Evolutionary conservation across 2,888 invertebrate genomes (phyloP).

Genomic region (Folsomia manolachei): DNA sequence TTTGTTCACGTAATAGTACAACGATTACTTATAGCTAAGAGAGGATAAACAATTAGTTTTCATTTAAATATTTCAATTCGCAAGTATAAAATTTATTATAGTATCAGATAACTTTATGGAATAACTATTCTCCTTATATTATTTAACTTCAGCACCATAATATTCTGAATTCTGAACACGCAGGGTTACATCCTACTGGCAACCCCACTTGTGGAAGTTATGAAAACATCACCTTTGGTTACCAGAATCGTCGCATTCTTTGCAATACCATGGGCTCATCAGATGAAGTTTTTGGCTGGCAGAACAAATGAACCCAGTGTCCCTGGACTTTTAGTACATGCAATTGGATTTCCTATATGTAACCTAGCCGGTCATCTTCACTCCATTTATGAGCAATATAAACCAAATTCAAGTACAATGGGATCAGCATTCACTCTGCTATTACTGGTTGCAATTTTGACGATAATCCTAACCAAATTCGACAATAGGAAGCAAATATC

Average conservation of each 20-base stretch:
- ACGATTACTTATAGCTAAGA: too few species aligned
- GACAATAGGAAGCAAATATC: background rate
- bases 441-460: background rate
- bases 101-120: too few species aligned
- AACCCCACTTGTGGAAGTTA: conserved; percentile 48
- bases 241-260: conserved; percentile 46
- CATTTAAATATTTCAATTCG: too few species aligned
- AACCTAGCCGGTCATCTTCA: conserved; percentile 34
- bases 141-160: too few species aligned
- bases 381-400: background rate
- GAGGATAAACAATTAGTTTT: too few species aligned
- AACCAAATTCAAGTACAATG: background rate
- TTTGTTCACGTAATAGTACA: too few species aligned
- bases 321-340: conserved; percentile 39
- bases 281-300: conserved; percentile 51
- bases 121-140: too few species aligned
- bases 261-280: conserved; percentile 49
- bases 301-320: conserved; percentile 38
- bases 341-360: conserved; percentile 43
- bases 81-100: too few species aligned
- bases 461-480: background rate
- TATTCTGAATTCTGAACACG: too few species aligned
- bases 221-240: conserved; percentile 44
- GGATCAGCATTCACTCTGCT: background rate
- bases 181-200: conserved; percentile 49